These are phyloP conservation scores for Pristionchus fissidentatus DNA, from an alignment of 2,888 invertebrate species.

Conservation along the genomic window DNA sequence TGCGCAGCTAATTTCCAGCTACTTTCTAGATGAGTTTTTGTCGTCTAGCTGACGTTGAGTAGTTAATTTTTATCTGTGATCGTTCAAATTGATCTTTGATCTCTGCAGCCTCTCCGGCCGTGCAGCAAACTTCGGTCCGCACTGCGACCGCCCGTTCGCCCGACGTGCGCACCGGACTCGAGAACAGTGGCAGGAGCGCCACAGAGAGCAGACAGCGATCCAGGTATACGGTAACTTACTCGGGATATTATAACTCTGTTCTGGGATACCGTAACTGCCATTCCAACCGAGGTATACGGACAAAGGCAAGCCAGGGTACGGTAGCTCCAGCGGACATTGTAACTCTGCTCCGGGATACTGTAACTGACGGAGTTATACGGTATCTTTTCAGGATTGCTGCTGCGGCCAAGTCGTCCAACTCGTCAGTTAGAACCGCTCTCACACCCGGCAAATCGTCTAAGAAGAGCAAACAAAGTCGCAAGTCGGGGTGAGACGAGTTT, in stretches of 20 bases:
- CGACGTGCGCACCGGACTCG: constrained; percentile 32
- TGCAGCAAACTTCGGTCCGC: background rate
- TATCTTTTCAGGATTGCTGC: background rate
- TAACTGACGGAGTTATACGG: background rate
- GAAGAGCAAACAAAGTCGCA: background rate
- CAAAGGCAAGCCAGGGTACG: too few species aligned
- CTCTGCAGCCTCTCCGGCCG: background rate
- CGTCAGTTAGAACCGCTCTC: background rate
- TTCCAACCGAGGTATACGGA: too few species aligned
- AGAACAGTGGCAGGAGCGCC: background rate
- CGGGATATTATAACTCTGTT: too few species aligned
- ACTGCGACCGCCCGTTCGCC: background rate
- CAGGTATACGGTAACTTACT: too few species aligned
- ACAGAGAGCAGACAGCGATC: too few species aligned
- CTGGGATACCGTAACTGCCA: too few species aligned
- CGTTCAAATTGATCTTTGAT: too few species aligned
- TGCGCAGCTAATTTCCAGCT: too few species aligned
- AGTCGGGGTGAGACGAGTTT: constrained; percentile 1
- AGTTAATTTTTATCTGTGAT: too few species aligned
- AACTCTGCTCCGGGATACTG: background rate
- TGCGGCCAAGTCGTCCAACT: background rate
- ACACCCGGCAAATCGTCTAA: background rate
- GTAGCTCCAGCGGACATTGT: too few species aligned
- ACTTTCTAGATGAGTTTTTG: too few species aligned
- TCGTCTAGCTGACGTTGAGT: too few species aligned